Conservation (phyloP, 2,797 vertebrate species). For the Helicolenus hilgendorfi region DNA sequence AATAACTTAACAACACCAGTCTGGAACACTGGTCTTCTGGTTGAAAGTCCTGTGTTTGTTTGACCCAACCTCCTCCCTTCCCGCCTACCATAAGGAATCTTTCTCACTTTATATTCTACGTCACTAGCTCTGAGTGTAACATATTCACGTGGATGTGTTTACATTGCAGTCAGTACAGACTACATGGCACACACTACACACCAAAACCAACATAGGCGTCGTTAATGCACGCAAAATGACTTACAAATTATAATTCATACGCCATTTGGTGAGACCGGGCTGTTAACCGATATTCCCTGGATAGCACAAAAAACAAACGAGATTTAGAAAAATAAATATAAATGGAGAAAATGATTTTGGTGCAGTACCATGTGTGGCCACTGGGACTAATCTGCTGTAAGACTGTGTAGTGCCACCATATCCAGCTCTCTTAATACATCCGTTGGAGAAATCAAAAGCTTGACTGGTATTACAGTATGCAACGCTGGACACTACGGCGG, state of each 20-base stretch:
- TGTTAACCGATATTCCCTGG: background rate
- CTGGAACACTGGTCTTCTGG: too few relatives aligned
- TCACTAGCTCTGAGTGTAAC: background rate
- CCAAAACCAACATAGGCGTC: background rate
- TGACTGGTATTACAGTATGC: background rate
- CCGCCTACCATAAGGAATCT: too few relatives aligned
- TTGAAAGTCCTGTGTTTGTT: too few relatives aligned
- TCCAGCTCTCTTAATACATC: background rate
- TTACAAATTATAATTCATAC: too few relatives aligned
- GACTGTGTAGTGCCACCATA: background rate
- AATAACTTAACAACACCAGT: too few relatives aligned
- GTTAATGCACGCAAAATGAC: rapidly evolving
- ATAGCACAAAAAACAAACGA: background rate
- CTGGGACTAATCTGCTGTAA: background rate
- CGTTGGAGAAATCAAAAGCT: background rate
- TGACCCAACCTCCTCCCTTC: too few relatives aligned
- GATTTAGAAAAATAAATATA: background rate
- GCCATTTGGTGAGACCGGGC: too few relatives aligned
- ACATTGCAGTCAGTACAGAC: background rate
- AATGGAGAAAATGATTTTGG: background rate
- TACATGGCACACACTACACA: background rate
- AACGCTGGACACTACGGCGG: too few relatives aligned
- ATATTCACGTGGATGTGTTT: background rate
- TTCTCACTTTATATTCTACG: background rate
- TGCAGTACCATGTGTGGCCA: background rate